Base-by-base conservation (phyloP, 2,113 vertebrate genomes). In the Maccullochella peelii region DNA sequence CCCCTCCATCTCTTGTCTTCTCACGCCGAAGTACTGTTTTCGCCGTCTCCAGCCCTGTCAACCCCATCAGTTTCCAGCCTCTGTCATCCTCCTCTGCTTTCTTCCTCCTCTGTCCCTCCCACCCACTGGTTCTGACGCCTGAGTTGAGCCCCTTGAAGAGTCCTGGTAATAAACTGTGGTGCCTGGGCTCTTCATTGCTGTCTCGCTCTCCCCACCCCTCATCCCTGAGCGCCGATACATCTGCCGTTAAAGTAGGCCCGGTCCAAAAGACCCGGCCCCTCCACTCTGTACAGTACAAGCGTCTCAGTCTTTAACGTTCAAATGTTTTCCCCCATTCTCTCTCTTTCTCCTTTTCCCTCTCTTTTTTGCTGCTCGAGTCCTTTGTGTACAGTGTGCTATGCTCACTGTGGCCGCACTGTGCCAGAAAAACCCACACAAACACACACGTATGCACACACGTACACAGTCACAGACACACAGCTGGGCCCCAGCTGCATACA, bases 401-500 rank as follows among this genome's bases (percentile, higher is more conserved):
- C 92, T 94, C 94, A 92, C 91, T 94, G 92, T 95, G 93, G 95
- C 94, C 94, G 92, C 86, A 74, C 88, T 55, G 88, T 94, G 94
- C 94, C 95, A 95, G 88, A 96, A 94, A 92, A 91, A 87, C 84
- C 89, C 94, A 90, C 93, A 92, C 90, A 91, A 87, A 91, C 92
- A 94, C 92, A 92, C 85, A 89, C 76, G 73, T 68, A 88, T 65
- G 80, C 76, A 62, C 87, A 81, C 84, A 92, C 88, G 90, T 74
- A 87, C 87, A 88, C 86, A 91, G 89, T 91, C 92, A 91, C 87
- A 92, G 92, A 94, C 94, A 94, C 95, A 96, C 95, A 96, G 95
- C 95, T 96, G 95, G 95, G 93, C 86, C 88, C 94, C 95, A 96
- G 95, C 95, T 96, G 95, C 94, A 94, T 90, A 95, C 94, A 96